Conservation (phyloP, 2,888 invertebrate species). For the Caenorhabditis uteleia region DNA sequence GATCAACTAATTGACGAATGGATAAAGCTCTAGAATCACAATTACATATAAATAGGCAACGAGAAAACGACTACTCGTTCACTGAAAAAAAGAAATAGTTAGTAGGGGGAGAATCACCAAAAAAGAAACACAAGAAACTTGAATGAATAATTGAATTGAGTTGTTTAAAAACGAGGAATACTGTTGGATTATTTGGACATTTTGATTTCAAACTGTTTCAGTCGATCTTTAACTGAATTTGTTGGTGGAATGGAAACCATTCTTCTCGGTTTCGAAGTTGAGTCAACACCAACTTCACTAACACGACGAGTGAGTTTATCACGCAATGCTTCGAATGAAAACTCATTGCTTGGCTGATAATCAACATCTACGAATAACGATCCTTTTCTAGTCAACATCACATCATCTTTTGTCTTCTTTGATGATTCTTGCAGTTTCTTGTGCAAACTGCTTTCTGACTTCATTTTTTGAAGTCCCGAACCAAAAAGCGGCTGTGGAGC, state of each 20-base stretch:
- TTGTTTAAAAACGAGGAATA: no score
- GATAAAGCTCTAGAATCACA: constrained; percentile 2
- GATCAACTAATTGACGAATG: background rate
- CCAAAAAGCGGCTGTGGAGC: constrained; percentile 17
- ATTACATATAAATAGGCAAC: background rate
- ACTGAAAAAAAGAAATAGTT: background rate
- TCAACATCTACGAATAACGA: constrained; percentile 23
- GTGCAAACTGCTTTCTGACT: constrained; percentile 43
- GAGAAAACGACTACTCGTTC: background rate
- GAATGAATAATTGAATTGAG: no score
- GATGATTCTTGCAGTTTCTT: constrained; percentile 22
- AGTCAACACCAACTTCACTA: constrained; percentile 28
- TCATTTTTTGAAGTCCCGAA: constrained; percentile 44
- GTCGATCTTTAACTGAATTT: constrained; percentile 44
- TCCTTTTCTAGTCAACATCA: constrained; percentile 11
- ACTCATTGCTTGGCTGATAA: constrained; percentile 37
- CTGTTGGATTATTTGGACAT: background rate
- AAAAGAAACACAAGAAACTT: no score
- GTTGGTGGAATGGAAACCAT: constrained; percentile 33
- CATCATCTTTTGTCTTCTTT: constrained; percentile 22
- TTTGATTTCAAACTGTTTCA: constrained; percentile 34
- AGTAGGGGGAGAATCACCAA: background rate
- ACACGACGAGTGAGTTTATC: constrained; percentile 34
- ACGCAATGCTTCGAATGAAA: constrained; percentile 33
- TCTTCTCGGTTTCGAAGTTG: constrained; percentile 9